Percentiles rank a stretch among this genome's conserved stretches.
Evolutionary conservation across 2,797 vertebrate species (phyloP).

Genomic region (Ataeniobius toweri): DNA sequence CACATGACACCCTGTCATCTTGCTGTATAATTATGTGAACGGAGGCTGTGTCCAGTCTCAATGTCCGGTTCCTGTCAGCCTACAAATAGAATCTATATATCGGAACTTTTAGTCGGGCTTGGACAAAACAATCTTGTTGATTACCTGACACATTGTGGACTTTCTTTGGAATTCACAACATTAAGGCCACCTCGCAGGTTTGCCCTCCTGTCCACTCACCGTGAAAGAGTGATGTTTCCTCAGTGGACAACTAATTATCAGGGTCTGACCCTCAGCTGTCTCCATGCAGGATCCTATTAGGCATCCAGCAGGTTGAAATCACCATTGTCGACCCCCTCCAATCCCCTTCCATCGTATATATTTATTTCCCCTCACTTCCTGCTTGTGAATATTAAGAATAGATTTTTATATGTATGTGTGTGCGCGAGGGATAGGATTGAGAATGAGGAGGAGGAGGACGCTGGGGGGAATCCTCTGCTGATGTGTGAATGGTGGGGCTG

Average conservation of each 20-base stretch:
- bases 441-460: conserved; percentile 51
- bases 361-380: conserved; percentile 86
- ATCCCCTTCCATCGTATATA: conserved; percentile 71
- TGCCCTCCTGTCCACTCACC: conserved; percentile 68
- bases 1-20: conserved; percentile 51
- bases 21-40: conserved; percentile 51
- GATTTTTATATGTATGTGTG: conserved; percentile 98
- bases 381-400: conserved; percentile 99
- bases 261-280: conserved; percentile 96
- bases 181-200: conserved; percentile 61
- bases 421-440: conserved; percentile 73
- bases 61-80: conserved; percentile 46
- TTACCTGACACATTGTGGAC: conserved; percentile 71
- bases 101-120: conserved; percentile 39
- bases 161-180: conserved; percentile 60
- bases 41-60: conserved; percentile 33
- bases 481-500: conserved; percentile 83
- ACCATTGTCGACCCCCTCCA: conserved; percentile 86
- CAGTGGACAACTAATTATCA: conserved; percentile 93
- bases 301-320: conserved; percentile 92
- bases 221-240: conserved; percentile 77
- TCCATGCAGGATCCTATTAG: conserved; percentile 96
- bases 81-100: conserved; percentile 31
- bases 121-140: conserved; percentile 60
- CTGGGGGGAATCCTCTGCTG: conserved; percentile 73